Evolutionary conservation across 2,113 vertebrate genomes (phyloP).

Genomic region (Notarius lentiginosus): DNA sequence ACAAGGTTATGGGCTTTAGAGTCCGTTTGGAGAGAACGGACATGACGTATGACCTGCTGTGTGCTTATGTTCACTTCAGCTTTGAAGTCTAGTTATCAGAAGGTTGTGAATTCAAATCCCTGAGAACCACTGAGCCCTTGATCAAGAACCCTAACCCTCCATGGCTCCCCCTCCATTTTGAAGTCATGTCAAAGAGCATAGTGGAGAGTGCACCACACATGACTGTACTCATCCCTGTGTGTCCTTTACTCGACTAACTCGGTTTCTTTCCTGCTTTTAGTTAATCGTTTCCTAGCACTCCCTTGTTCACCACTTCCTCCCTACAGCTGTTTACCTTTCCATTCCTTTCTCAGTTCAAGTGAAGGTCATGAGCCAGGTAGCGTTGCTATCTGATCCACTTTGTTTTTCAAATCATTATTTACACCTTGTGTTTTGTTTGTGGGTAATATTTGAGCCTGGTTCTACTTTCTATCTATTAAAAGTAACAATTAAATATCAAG

Average conservation of each 20-base stretch:
- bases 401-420: background rate
- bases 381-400: background rate
- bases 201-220: background rate
- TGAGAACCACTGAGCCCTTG: background rate
- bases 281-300: background rate
- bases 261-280: background rate
- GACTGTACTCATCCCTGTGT: background rate
- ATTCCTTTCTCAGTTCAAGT: background rate
- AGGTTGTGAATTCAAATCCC: background rate
- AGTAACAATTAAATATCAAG: background rate
- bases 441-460: background rate
- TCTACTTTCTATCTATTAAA: background rate
- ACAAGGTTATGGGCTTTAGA: background rate
- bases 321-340: background rate
- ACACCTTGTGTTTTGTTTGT: background rate
- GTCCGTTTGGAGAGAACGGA: background rate
- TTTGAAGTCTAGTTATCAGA: background rate
- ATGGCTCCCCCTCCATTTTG: background rate
- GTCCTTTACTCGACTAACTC: background rate
- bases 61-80: background rate
- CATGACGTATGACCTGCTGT: background rate
- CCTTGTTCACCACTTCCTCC: background rate
- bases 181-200: background rate
- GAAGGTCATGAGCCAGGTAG: background rate
- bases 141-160: background rate